phyloP scores from a whole-genome alignment of 2,113 vertebrate species.

The Vulpes vulpes region DNA sequence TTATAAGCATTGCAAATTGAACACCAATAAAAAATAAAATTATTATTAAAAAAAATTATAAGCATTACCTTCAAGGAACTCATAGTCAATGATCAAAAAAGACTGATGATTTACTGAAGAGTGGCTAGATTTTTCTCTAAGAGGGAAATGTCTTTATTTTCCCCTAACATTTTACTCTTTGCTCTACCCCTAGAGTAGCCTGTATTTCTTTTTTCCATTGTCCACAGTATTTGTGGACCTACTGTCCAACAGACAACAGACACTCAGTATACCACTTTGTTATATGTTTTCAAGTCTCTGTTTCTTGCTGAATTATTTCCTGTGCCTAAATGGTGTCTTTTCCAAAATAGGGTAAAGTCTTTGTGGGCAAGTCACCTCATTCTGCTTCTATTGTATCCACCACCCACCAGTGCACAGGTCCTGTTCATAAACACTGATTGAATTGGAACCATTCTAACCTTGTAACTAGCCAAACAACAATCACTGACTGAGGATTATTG shows the following conservation, averaged over 20 bases:
- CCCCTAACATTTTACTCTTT: background rate
- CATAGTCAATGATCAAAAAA: background rate
- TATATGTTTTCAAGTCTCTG: background rate
- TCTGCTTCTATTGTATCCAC: background rate
- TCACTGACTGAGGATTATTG: background rate
- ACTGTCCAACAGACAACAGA: background rate
- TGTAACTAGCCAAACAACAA: background rate
- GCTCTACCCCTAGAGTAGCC: too few relatives aligned
- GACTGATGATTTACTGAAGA: background rate
- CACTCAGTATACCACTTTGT: background rate
- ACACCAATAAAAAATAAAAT: too few relatives aligned
- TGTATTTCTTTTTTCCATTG: background rate
- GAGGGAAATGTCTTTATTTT: background rate
- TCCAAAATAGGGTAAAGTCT: background rate
- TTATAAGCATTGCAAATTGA: background rate
- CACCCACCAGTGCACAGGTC: background rate
- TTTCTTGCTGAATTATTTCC: background rate
- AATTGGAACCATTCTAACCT: background rate
- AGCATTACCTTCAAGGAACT: background rate
- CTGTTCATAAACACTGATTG: background rate
- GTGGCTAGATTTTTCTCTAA: background rate
- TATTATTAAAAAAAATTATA: too few relatives aligned
- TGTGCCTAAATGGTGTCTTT: background rate
- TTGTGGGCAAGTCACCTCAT: background rate
- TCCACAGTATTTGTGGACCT: background rate